Percentiles rank a stretch among this genome's conserved stretches.
Evolutionary conservation across 2,113 vertebrate species (phyloP).

Genomic region (Tor tambroides): DNA sequence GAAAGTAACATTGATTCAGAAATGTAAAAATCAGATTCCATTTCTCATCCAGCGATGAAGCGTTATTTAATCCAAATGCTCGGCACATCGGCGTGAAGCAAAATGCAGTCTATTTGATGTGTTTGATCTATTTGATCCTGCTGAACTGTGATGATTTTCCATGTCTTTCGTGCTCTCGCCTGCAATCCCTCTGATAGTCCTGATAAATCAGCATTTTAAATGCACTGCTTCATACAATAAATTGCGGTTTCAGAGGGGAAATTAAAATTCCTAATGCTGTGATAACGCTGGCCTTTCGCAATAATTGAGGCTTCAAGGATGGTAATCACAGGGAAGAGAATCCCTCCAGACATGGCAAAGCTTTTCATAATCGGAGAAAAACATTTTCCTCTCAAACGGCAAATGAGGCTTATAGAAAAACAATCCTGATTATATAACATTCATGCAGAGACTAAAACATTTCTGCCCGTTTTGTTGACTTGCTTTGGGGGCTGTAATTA

Average conservation of each 20-base stretch:
- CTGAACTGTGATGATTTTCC: conserved; percentile 28
- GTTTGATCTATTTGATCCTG: not conserved
- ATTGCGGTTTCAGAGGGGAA: conserved; percentile 67
- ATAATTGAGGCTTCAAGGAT: conserved; percentile 69
- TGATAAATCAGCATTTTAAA: conserved; percentile 71
- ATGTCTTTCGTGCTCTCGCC: conserved; percentile 47
- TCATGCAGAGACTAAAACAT: not conserved
- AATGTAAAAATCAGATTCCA: not conserved
- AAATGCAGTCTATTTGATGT: conserved; percentile 65
- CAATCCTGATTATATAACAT: conserved; percentile 15
- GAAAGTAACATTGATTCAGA: not conserved
- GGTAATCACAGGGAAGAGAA: conserved; percentile 49
- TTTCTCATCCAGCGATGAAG: not conserved
- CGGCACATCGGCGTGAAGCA: conserved; percentile 5
- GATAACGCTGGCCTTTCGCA: conserved; percentile 67
- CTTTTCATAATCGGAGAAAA: conserved; percentile 32
- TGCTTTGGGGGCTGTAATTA: not conserved
- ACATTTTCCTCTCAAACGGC: conserved; percentile 29
- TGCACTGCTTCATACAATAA: conserved; percentile 62
- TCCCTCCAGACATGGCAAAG: conserved; percentile 39
- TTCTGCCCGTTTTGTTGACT: not conserved
- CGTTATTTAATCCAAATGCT: not conserved
- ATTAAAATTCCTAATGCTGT: conserved; percentile 65
- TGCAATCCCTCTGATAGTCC: conserved; percentile 55
- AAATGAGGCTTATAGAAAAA: conserved; percentile 32